Percentiles rank a stretch among this genome's conserved stretches.
Evolutionary conservation across 1,140 invertebrate genomes (phyloP).

Genomic region (Frieseomelitta varia): DNA sequence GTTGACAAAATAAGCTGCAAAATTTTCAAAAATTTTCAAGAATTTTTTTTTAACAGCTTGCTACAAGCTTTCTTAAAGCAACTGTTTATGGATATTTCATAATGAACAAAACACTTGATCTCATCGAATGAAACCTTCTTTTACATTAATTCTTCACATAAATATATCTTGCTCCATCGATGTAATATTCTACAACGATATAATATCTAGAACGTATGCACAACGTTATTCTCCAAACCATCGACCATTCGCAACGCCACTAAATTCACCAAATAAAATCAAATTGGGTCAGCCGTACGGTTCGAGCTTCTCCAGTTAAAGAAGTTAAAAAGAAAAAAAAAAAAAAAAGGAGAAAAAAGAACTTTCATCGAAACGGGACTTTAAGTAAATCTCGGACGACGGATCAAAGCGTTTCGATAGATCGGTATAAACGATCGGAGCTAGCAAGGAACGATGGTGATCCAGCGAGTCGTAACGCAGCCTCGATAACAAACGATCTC

Average conservation of each 20-base stretch:
- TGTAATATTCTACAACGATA: too few relatives aligned
- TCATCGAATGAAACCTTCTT: not conserved
- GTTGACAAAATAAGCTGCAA: too few relatives aligned
- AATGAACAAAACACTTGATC: not conserved
- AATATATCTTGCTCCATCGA: not conserved
- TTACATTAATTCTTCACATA: not conserved
- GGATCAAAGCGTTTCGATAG: conserved; percentile 9
- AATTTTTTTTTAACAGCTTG: too few relatives aligned
- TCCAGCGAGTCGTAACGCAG: not conserved
- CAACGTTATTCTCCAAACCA: not conserved
- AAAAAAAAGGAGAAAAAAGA: too few relatives aligned
- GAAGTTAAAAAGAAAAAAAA: too few relatives aligned
- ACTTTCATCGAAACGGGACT: not conserved
- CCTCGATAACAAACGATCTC: conserved; percentile 19
- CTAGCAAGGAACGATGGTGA: not conserved
- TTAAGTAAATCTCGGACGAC: not conserved
- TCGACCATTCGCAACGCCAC: too few relatives aligned
- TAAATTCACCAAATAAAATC: not conserved
- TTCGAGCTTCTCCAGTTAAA: not conserved
- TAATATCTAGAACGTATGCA: not conserved
- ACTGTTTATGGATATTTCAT: not conserved
- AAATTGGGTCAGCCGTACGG: not conserved
- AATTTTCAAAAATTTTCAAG: not conserved
- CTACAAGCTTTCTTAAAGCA: too few relatives aligned
- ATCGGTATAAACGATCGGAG: not conserved